These are phyloP conservation scores for Chloebia gouldiae DNA, from an alignment of 2,113 vertebrate species.

Conservation along the genomic window DNA sequence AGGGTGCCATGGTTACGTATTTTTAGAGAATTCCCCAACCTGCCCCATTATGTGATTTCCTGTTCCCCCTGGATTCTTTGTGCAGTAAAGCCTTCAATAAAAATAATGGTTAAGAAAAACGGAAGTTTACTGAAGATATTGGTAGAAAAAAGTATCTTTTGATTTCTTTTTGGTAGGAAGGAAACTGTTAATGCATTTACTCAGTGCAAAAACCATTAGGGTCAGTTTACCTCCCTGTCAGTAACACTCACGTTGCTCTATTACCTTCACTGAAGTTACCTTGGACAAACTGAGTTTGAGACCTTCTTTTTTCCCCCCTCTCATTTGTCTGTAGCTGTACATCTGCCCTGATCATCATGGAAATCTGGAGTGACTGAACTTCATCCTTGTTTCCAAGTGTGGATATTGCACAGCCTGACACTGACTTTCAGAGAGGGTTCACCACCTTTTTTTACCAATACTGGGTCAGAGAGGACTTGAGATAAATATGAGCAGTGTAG, in stretches of 20 bases:
- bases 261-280: not conserved
- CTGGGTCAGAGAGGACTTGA: not conserved
- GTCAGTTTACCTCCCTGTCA: not conserved
- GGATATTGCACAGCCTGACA: not conserved
- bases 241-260: not conserved
- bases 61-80: conserved; percentile 61
- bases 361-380: not conserved
- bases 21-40: conserved; percentile 68
- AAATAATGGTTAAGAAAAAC: conserved; percentile 48
- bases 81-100: conserved; percentile 56
- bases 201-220: not conserved
- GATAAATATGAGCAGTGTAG: not conserved
- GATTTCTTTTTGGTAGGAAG: conserved; percentile 10
- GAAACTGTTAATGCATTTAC: conserved; percentile 30
- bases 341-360: not conserved
- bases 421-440: not conserved
- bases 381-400: not conserved
- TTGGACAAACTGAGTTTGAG: not conserved
- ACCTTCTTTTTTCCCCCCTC: not conserved
- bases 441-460: not conserved
- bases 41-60: conserved; percentile 32
- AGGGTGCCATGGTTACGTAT: conserved; percentile 71
- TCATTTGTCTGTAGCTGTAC: not conserved
- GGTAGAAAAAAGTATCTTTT: not conserved
- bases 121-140: conserved; percentile 53